Evolutionary conservation across 2,797 vertebrate genomes (phyloP), one percentile per base, ranked within the genome.

Genomic region (Pipistrellus pipistrellus): DNA sequence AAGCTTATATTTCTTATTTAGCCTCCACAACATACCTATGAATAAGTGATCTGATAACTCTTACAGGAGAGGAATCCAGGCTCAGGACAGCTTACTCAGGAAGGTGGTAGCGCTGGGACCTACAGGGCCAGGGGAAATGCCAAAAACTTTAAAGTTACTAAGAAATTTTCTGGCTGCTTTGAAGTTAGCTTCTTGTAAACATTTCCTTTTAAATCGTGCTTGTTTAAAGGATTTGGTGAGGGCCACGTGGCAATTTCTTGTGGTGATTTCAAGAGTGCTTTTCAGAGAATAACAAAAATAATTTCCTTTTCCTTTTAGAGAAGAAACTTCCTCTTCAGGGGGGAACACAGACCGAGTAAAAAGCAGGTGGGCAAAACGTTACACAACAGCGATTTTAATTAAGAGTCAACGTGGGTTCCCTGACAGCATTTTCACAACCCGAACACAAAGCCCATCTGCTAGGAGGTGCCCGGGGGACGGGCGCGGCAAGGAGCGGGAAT

Each of bases 351-450:
- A 55, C 44, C 64, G 15, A 94, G 7, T 59, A 46, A 76, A 38
- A 68, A 73, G 41, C 78, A 90, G 68, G 89, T 66, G 32, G 57
- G 32, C 77, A 83, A 55, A 55, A 64, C 10, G 35, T 90, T 53
- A 83, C 55, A 68, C 77, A 73, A 72, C 66, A 88, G 73, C 57
- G 92, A 68, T 88, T 81, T 85, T 72, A 92, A 75, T 66, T n/a
- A 23, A 23, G 62, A 88, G 85, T 69, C 73, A 68, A 73, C 59
- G 64, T 44, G 93, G 88, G 85, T 44, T 88, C 51, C 23, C 4
- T 1, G 88, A 62, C 84, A 81, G 85, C 85, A 64, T 88, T 57
- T 57, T 84, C 44, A 78, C 71, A 71, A 11, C 15, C 15, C 0
- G 25, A 77, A 76, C 64, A 73, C 62, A 25, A 87, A 44, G 73